phyloP scores from a whole-genome alignment of 2,888 invertebrate genomes.

The Tigriopus californicus region DNA sequence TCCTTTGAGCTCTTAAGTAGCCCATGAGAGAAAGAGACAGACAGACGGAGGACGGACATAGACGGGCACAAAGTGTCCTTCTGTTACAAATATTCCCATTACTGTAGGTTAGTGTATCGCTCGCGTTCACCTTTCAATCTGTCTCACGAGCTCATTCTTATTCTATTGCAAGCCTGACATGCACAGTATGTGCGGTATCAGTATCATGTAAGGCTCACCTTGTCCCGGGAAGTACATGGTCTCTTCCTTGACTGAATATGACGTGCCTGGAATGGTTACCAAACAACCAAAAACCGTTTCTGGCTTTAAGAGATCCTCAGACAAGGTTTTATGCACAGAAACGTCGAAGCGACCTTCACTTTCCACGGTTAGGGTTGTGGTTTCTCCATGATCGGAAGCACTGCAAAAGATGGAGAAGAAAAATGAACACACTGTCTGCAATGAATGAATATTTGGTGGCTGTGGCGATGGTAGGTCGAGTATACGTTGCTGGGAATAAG shows the following conservation, averaged over 20 bases:
- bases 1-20: too few relatives aligned
- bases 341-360: constrained; percentile 13
- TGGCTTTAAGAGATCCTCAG: constrained; percentile 1
- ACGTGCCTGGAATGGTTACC: constrained; percentile 12
- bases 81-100: too few relatives aligned
- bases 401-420: not conserved
- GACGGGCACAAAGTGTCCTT: too few relatives aligned
- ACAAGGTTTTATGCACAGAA: constrained; percentile 8
- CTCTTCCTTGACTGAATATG: constrained; percentile 8
- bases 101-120: not conserved
- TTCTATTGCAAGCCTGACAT: too few relatives aligned
- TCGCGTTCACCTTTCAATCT: not conserved
- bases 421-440: too few relatives aligned
- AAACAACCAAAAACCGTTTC: constrained; percentile 11
- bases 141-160: too few relatives aligned
- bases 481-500: too few relatives aligned
- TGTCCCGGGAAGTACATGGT: constrained; percentile 12
- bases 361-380: constrained; percentile 8
- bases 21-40: too few relatives aligned
- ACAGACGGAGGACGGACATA: too few relatives aligned
- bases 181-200: too few relatives aligned
- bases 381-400: constrained; percentile 7
- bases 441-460: too few relatives aligned
- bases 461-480: too few relatives aligned
- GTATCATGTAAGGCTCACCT: not conserved